Conservation (phyloP, 1,140 invertebrate genomes). For the Centruroides sculpturatus region DNA sequence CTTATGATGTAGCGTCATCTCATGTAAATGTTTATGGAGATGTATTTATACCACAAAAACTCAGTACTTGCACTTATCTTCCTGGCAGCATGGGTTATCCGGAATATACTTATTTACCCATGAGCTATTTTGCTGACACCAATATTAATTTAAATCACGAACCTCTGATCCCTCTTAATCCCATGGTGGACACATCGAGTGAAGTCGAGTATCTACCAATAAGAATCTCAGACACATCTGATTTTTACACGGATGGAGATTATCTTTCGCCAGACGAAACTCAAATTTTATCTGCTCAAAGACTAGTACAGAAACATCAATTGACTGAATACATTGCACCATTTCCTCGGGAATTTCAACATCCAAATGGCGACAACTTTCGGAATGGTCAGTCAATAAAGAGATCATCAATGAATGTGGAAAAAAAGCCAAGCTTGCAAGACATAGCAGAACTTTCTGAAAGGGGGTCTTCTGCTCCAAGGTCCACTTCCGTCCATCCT, state of each 20-base stretch:
- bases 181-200: slow-evolving; percentile 7
- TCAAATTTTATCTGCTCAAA: slow-evolving; percentile 3
- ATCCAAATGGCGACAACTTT: no score
- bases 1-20: neutral
- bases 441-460: no score
- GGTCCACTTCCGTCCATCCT: no score
- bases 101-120: neutral
- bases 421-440: no score
- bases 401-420: no score
- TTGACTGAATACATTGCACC: neutral
- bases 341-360: no score
- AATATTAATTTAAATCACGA: neutral
- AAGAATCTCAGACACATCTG: slow-evolving; percentile 9
- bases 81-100: neutral
- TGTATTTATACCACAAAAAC: neutral
- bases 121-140: neutral
- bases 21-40: slow-evolving; percentile 1
- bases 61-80: neutral
- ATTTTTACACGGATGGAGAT: slow-evolving; percentile 5
- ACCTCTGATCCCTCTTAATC: slow-evolving; percentile 2
- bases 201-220: slow-evolving; percentile 12
- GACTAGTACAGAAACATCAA: neutral
- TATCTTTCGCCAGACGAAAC: slow-evolving; percentile 8
- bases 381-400: no score
- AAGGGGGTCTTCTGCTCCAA: no score